phyloP scores from a whole-genome alignment of 1,140 invertebrate genomes.

The Protaetia brevitarsis region DNA sequence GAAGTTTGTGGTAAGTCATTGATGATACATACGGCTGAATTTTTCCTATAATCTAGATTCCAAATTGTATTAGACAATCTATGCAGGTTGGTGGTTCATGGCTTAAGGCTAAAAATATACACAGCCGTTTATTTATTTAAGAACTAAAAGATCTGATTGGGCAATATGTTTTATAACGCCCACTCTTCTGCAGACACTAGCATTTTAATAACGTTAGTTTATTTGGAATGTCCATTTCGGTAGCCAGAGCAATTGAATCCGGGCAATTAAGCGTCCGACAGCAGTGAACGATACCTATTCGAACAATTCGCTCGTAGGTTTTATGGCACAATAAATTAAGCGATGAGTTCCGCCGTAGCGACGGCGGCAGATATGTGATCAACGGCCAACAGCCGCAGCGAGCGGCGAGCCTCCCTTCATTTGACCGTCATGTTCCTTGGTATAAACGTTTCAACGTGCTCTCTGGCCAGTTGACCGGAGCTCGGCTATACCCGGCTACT shows the following conservation, averaged over 20 bases:
- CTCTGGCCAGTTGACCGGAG: neutral
- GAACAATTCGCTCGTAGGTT: conserved; percentile 8
- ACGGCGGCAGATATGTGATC: neutral
- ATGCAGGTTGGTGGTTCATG: too few relatives aligned
- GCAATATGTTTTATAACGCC: neutral
- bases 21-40: too few relatives aligned
- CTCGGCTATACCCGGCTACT: neutral
- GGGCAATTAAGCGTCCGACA: neutral
- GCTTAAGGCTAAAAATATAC: too few relatives aligned
- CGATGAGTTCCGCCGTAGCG: conserved; percentile 9
- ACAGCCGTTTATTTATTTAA: too few relatives aligned
- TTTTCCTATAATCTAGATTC: too few relatives aligned
- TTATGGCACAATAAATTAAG: conserved; percentile 15
- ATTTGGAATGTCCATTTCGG: neutral
- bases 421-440: conserved; percentile 8
- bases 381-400: too few relatives aligned
- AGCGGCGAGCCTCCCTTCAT: neutral
- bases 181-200: neutral
- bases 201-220: neutral
- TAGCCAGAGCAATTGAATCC: conserved; percentile 8
- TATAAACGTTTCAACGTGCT: neutral
- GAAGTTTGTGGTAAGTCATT: too few relatives aligned
- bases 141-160: too few relatives aligned
- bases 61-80: too few relatives aligned
- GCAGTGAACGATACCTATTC: conserved; percentile 2